Percentiles rank a stretch among this genome's conserved stretches.
phyloP scores from a whole-genome alignment of 2,888 invertebrate genomes.

The Caenorhabditis angaria region DNA sequence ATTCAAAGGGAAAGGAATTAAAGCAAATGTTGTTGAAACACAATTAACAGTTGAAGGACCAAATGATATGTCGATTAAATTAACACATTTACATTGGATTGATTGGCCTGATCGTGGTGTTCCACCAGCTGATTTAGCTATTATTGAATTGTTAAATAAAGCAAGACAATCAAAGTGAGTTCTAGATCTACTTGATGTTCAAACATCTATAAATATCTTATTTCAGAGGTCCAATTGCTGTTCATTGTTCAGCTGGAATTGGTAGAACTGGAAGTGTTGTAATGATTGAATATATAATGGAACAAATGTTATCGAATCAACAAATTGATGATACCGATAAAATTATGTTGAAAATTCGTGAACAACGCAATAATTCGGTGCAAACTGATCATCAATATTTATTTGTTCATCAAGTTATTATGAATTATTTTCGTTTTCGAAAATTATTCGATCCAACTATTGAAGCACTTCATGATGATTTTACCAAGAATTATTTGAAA shows the following conservation, averaged over 20 bases:
- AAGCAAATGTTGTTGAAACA: conserved; percentile 34
- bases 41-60: conserved; percentile 25
- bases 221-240: conserved; percentile 43
- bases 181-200: too few relatives aligned
- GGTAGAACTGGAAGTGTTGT: too few relatives aligned
- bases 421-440: conserved; percentile 36
- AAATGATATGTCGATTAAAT: conserved; percentile 13
- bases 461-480: conserved; percentile 17
- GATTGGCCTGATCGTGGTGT: too few relatives aligned
- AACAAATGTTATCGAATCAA: conserved; percentile 30
- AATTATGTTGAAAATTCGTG: conserved; percentile 45
- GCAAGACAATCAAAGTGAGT: conserved; percentile 18
- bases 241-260: conserved; percentile 57
- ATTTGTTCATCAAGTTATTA: conserved; percentile 50
- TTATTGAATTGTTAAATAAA: conserved; percentile 36
- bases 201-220: too few relatives aligned
- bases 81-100: conserved; percentile 50
- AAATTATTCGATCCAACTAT: conserved; percentile 17
- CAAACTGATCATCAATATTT: conserved; percentile 54
- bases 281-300: conserved; percentile 52
- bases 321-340: conserved; percentile 36
- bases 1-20: conserved; percentile 18
- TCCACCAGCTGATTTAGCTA: conserved; percentile 45
- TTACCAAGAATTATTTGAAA: conserved; percentile 34
- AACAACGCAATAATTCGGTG: conserved; percentile 48